These are phyloP conservation scores for Hypotaenidia okinawae DNA, from an alignment of 2,797 vertebrate species.

Conservation along the genomic window DNA sequence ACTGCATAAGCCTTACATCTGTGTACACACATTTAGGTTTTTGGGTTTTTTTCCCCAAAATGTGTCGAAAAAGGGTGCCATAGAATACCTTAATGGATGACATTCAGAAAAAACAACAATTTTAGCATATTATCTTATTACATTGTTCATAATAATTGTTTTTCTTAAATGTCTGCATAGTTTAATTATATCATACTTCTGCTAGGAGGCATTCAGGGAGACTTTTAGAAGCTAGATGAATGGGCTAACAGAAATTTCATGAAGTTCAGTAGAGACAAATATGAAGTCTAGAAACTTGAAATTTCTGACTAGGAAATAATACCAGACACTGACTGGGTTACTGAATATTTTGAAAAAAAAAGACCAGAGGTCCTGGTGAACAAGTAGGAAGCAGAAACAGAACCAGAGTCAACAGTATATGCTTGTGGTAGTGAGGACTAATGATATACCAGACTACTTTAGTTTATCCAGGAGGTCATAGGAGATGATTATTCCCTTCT, in stretches of 20 bases:
- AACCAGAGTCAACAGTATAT: not conserved
- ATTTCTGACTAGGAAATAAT: not conserved
- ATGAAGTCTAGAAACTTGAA: not conserved
- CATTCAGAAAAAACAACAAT: not conserved
- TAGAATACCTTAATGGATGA: not conserved
- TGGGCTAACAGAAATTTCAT: not conserved
- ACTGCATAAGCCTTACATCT: not conserved
- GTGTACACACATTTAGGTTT: fast-evolving
- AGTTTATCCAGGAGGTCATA: not conserved
- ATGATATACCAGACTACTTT: not conserved
- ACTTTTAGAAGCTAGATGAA: not conserved
- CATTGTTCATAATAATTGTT: not conserved
- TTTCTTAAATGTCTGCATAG: not conserved
- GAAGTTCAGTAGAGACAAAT: not conserved
- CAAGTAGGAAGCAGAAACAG: not conserved
- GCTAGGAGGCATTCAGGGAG: not conserved
- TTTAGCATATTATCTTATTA: not conserved
- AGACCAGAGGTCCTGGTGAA: not conserved
- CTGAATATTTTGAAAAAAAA: not conserved
- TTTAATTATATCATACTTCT: not conserved
- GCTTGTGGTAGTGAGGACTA: not conserved
- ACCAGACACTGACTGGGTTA: not conserved
- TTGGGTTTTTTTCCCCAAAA: not conserved
- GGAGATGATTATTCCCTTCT: not conserved
- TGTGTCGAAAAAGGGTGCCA: not conserved